Base-by-base conservation (phyloP, 2,888 invertebrate genomes). In the Sarcophaga rosellei region DNA sequence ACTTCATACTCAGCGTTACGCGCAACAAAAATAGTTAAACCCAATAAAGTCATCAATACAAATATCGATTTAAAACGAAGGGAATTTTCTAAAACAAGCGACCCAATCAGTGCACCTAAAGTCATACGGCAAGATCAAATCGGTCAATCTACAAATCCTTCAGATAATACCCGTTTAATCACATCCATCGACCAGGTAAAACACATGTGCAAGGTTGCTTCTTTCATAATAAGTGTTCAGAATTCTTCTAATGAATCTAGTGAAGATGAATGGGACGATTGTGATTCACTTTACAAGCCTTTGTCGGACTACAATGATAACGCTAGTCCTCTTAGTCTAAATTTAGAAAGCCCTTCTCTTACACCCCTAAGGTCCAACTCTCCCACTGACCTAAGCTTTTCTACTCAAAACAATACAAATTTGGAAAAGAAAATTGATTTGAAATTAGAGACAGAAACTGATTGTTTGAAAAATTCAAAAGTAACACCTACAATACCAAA, bases 21-120 rank as follows among this genome's bases (percentile, higher is more conserved):
- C 12, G 88, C 89, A 1, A 90, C 90, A 0, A 92, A 92, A 88
- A 92, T 92, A 59, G 90, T 93, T 0, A 93, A 92, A 76, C 92
- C 92, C 8, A 93, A 93, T 81, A 93, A 93, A 88, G 89, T 92
- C 0, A 92, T 93, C 20, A 92, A 92, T 73, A 89, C 89, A 74
- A 90, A 89, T 85, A 72, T 89, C 1, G 89, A 89, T 4, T 80
- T 89, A 1, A 91, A 91, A 11, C 57, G 68, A 20, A 87, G 77
- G 61, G 72, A 76, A 2, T 8, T 66, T 63, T 11, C 88, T 17
- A 17, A 12, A 17, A 53, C 15, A 5, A 53, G 17, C 70, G 45
- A 85, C 3, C 61, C 73, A 23, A 15, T 21, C 3, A 78, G 65
- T 45, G 1, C 20, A n/a, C 15, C 45, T 11, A 70, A 77, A 6